Evolutionary conservation across 2,797 vertebrate genomes (phyloP), one percentile per base, ranked within the genome.

Genomic region (Melanotaenia pygmaea): DNA sequence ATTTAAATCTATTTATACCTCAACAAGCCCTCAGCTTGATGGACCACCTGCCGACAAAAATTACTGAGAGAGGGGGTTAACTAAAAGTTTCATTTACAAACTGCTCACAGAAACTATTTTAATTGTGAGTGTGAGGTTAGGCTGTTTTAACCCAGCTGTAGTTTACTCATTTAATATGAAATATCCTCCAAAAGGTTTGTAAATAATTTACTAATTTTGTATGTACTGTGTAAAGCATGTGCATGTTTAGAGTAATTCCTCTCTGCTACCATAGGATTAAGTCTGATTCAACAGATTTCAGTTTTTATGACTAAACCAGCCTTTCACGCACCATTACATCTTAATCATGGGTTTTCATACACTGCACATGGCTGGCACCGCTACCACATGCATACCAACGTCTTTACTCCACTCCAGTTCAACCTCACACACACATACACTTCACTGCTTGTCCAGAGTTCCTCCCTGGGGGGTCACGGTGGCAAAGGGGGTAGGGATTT

Each of bases 391-490:
- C 45, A 47, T 47, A 73, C 72, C 64, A 40, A 59, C 20, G 9
- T 72, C 71, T 74, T 62, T 16, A 58, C 75, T 77, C 56, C 34
- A 62, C 28, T 77, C 26, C 59, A 38, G 45, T 72, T 10, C 24
- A 61, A 50, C 51, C 78, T 58, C 37, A 66, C 38, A 70, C 2
- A 50, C 45, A n/a, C 72, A 64, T 43, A 79, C 37, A 59, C 76
- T 76, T 77, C 67, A 74, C 64, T 74, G 76, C 71, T 64, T 77
- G 79, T 86, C 80, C 78, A 77, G 67, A 76, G 32, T 61, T 77
- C 78, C 88, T 87, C 88, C 91, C 89, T 88, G 88, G 88, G 89
- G 89, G 87, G 92, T 89, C 90, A 90, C 77, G 40, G 82, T 70
- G 47, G 81, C 54, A 43, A 40, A 77, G 80, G 77, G 74, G 84